Percentiles rank a stretch among this genome's conserved stretches.
Evolutionary conservation across 1,140 invertebrate genomes (phyloP).

Genomic region (Cydia pomonella): DNA sequence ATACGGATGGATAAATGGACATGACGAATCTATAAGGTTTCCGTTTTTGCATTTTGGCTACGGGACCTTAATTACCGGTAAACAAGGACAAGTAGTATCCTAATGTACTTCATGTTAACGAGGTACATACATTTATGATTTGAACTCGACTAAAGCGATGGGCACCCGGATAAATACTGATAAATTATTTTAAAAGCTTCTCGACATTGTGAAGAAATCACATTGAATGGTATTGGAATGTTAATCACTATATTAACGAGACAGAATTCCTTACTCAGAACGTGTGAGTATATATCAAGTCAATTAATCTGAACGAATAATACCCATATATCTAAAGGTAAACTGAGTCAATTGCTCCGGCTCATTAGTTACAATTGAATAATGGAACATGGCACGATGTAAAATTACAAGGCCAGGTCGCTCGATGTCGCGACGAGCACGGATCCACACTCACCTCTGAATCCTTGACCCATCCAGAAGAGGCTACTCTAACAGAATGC

Average conservation of each 20-base stretch:
- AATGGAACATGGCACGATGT: constrained; percentile 57
- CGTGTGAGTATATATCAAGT: constrained; percentile 46
- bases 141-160: no score
- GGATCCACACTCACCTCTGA: constrained; percentile 70
- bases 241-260: constrained; percentile 32
- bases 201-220: background rate
- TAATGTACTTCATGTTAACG: no score
- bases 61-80: no score
- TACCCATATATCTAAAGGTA: constrained; percentile 22
- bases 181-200: background rate
- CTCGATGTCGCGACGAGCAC: constrained; percentile 53
- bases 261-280: constrained; percentile 24
- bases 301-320: constrained; percentile 52
- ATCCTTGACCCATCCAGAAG: constrained; percentile 80
- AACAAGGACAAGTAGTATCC: no score
- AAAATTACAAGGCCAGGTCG: constrained; percentile 69
- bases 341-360: constrained; percentile 28
- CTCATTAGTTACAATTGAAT: constrained; percentile 49
- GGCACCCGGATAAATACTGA: background rate
- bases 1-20: no score
- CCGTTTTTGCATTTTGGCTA: no score
- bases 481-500: constrained; percentile 76
- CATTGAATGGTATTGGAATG: background rate
- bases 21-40: no score
- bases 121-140: no score